Percentiles rank a stretch among this genome's conserved stretches.
Conservation (phyloP, 2,797 vertebrate species). For the Lepidocolaptes lacrymiger region DNA sequence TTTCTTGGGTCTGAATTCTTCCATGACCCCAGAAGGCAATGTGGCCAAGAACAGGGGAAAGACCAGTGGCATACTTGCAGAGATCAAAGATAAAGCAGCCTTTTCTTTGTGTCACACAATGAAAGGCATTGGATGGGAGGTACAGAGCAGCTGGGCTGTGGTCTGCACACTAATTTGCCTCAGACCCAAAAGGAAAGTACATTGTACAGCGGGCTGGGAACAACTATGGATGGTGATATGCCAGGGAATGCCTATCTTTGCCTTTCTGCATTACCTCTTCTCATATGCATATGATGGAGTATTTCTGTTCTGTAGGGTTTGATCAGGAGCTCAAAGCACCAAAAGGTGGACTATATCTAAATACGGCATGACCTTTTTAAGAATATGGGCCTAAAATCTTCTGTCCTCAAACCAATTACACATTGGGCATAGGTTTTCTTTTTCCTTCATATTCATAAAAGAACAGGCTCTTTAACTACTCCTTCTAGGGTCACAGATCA, state of each 20-base stretch:
- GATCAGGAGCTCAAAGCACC: not conserved
- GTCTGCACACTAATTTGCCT: not conserved
- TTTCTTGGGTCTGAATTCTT: not conserved
- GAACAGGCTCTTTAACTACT: not conserved
- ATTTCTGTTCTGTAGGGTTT: not conserved
- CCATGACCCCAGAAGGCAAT: not conserved
- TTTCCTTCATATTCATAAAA: not conserved
- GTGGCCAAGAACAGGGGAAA: not conserved
- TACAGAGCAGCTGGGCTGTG: not conserved
- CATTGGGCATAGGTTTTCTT: not conserved
- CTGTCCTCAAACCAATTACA: not conserved
- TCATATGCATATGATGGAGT: not conserved
- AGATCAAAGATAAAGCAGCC: not conserved
- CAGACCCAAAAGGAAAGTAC: not conserved
- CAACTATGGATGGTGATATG: accelerated
- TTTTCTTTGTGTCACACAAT: not conserved
- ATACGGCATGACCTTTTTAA: not conserved
- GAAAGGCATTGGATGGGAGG: not conserved
- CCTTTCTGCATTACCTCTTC: not conserved
- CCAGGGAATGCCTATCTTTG: not conserved
- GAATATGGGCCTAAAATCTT: not conserved
- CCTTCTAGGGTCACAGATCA: constrained; percentile 14
- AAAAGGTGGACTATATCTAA: not conserved
- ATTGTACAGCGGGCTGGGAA: not conserved
- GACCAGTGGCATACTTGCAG: not conserved